phyloP scores from a whole-genome alignment of 2,888 invertebrate genomes.

The Reticulitermes lucifugus region DNA sequence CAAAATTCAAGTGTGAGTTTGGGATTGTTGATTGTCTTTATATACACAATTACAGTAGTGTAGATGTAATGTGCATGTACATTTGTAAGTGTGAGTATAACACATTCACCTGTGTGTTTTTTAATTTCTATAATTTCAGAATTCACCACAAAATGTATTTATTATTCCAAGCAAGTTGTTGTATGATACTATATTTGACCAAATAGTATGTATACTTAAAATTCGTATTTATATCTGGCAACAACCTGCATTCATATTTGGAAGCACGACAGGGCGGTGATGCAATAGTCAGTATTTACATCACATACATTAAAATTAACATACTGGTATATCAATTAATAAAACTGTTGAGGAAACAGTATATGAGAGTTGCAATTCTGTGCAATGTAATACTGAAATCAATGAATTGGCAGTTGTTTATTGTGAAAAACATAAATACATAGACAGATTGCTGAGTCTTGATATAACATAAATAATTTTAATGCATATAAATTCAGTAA shows the following conservation, averaged over 20 bases:
- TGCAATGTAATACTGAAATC: not conserved
- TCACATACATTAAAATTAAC: not conserved
- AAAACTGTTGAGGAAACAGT: not conserved
- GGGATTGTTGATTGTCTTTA: not conserved
- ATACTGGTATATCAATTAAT: not conserved
- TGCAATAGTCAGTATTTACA: not conserved
- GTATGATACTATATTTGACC: not conserved
- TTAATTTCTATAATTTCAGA: not conserved
- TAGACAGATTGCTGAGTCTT: not conserved
- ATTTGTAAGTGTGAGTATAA: not conserved
- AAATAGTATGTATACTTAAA: not conserved
- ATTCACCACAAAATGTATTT: not conserved
- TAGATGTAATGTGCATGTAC: not conserved
- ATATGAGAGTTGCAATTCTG: not conserved
- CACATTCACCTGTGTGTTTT: not conserved
- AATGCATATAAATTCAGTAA: not conserved
- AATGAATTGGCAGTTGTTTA: not conserved
- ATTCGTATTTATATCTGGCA: not conserved
- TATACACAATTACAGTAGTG: not conserved
- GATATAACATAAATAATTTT: not conserved
- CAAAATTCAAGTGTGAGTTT: too few relatives aligned
- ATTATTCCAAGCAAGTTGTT: not conserved
- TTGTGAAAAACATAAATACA: not conserved
- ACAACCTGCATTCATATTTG: not conserved
- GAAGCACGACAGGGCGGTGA: not conserved